phyloP scores from a whole-genome alignment of 2,888 invertebrate genomes.

The Pheosia tremula region DNA sequence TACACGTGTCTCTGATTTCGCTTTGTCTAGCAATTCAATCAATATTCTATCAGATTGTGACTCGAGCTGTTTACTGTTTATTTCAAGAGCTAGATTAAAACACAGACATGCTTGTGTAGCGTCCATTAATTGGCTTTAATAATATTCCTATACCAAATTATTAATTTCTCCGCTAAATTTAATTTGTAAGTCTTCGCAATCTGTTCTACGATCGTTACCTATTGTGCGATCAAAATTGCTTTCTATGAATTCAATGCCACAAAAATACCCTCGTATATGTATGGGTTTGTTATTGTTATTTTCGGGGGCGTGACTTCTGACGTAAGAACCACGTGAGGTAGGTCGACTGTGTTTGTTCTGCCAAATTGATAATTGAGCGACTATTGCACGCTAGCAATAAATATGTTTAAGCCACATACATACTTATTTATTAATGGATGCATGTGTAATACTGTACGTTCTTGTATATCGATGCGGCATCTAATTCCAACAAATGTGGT shows the following conservation, averaged over 20 bases:
- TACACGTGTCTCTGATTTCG: conserved; percentile 14
- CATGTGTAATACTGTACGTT: not conserved
- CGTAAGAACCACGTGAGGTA: conserved; percentile 59
- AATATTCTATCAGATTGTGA: not conserved
- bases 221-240: not conserved
- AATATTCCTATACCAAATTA: not conserved
- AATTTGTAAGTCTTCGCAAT: not conserved
- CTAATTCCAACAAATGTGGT: too few relatives aligned
- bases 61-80: not conserved
- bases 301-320: conserved; percentile 47
- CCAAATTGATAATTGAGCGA: conserved; percentile 49
- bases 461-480: not conserved
- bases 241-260: not conserved
- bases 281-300: conserved; percentile 7
- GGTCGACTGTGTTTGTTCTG: conserved; percentile 54
- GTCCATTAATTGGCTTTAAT: not conserved
- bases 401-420: too few relatives aligned
- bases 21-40: not conserved
- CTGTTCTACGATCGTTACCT: not conserved
- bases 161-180: not conserved
- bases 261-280: too few relatives aligned
- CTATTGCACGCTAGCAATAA: not conserved
- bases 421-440: too few relatives aligned
- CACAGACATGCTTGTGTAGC: not conserved
- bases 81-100: not conserved